Base-by-base conservation (phyloP, 92 coral and sea anemone species). In the Diadumene lineata region DNA sequence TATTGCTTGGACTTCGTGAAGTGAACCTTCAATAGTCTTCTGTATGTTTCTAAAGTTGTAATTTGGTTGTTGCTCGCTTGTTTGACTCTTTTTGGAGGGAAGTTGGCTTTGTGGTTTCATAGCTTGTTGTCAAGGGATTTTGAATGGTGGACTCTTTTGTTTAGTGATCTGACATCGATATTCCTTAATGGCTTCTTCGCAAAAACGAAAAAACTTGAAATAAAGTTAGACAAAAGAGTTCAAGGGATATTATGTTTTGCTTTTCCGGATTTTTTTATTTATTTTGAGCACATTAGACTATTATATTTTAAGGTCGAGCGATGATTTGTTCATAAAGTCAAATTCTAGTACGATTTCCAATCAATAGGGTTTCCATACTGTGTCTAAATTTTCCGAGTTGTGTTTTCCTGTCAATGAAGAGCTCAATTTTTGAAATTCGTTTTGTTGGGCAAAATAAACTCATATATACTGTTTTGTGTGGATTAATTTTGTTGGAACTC, bases 101-200 rank as follows among this genome's bases (percentile, higher is more conserved):
- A 28, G 15, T 15, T 28, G 32, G 28, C 26, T 7, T 30, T 28
- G 10, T 28, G 31, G 68, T 28, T 29, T 28, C 11, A 6, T 1
- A 7, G 38, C 32, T 30, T 28, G 68, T 62, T 43, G 68, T 21
- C 58, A 53, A 53, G 58, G 58, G 58, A 53, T 62, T 62, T 62
- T 62, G 43, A 62, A 62, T 62, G 68, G 68, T 19, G 1, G 1
- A 11, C 43, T 27, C 2, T 27, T 62, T 28, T 11, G 38, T 62
- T 62, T 62, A 62, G 43, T 28, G 68, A 22, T n/a, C 29, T 62
- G 68, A 62, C 68, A 62, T 43, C 68, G 28, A 38, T 28, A 30
- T 60, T 62, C 43, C 31, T 28, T 62, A 53, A 15, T 28, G 43
- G 15, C 68, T 29, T 62, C 43, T 43, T 62, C 68, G 43, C 43